phyloP scores from a whole-genome alignment of 2,113 vertebrate genomes.

The Abramis brama region DNA sequence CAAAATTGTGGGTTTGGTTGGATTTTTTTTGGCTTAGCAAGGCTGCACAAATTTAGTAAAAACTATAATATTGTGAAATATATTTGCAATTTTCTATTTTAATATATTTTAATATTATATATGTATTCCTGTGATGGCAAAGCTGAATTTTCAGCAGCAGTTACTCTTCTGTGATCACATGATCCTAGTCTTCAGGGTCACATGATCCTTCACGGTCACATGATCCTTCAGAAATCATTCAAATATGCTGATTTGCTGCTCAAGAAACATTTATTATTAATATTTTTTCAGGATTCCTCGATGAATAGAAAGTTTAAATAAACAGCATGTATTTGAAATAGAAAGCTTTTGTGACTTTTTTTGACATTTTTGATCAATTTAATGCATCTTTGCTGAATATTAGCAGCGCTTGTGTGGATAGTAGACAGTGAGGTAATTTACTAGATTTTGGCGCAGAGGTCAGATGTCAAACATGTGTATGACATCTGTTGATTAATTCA shows the following conservation, averaged over 20 bases:
- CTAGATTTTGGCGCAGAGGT: background rate
- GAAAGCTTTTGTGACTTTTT: background rate
- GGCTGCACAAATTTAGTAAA: too few relatives aligned
- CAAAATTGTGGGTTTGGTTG: too few relatives aligned
- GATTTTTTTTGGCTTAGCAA: too few relatives aligned
- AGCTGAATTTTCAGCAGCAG: background rate
- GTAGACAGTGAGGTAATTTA: background rate
- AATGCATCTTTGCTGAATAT: background rate
- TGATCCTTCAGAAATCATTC: background rate
- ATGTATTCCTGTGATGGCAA: background rate
- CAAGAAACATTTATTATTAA: background rate
- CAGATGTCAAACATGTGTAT: background rate
- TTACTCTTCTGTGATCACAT: too few relatives aligned
- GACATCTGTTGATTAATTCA: slow-evolving; percentile 18
- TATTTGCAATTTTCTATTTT: background rate
- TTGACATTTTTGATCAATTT: background rate
- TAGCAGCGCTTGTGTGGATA: background rate
- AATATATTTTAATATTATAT: background rate
- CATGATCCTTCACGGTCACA: background rate
- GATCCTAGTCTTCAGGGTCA: background rate
- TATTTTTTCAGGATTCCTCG: too few relatives aligned
- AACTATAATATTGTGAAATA: background rate
- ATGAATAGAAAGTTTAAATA: too few relatives aligned
- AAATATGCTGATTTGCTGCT: background rate
- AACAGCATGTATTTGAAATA: background rate